phyloP scores from a whole-genome alignment of 2,797 vertebrate species.

The Tokudaia tokunoshimensis region DNA sequence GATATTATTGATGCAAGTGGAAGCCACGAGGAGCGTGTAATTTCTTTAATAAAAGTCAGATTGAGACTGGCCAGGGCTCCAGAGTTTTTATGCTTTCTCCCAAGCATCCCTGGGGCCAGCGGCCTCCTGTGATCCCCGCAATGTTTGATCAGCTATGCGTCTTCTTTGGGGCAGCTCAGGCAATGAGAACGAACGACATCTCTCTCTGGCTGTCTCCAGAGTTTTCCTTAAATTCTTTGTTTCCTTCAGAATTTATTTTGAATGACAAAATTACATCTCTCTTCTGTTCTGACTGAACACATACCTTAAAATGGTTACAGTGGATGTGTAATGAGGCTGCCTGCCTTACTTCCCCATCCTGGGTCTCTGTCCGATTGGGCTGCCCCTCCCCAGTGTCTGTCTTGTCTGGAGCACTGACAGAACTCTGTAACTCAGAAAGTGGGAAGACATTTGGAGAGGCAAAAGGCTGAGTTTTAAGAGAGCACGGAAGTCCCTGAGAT shows the following conservation, averaged over 20 bases:
- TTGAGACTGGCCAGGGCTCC: constrained; percentile 77
- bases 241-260: constrained; percentile 88
- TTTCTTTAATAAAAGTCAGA: constrained; percentile 87
- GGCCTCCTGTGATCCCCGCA: constrained; percentile 77
- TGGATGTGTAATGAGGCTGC: constrained; percentile 80
- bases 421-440: background rate
- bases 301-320: constrained; percentile 86
- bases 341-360: constrained; percentile 60
- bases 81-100: constrained; percentile 79
- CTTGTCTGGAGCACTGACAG: background rate
- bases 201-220: constrained; percentile 81
- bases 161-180: constrained; percentile 80
- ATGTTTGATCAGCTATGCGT: constrained; percentile 84
- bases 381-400: background rate
- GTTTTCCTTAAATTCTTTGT: constrained; percentile 87
- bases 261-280: constrained; percentile 88
- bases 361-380: constrained; percentile 19
- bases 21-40: constrained; percentile 82
- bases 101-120: constrained; percentile 69
- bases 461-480: background rate
- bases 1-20: constrained; percentile 87
- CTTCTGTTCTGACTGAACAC: constrained; percentile 87
- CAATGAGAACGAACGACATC: constrained; percentile 69
- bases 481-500: background rate
- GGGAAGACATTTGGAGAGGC: background rate